phyloP scores from a whole-genome alignment of 2,888 invertebrate species.

The Melolontha melolontha region DNA sequence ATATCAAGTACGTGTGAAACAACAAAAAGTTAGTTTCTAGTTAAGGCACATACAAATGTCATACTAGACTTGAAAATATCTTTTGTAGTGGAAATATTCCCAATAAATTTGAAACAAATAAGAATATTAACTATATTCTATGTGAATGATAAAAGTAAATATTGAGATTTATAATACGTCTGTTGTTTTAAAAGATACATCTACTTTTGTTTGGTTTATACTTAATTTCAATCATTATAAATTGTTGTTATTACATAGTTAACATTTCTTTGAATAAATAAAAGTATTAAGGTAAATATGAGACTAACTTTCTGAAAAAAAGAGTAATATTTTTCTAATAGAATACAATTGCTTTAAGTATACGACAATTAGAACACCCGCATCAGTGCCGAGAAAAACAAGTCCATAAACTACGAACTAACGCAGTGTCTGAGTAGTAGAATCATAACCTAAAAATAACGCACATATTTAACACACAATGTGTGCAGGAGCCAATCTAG shows the following conservation, averaged over 20 bases:
- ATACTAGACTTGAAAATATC: no score
- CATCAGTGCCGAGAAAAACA: conserved; percentile 41
- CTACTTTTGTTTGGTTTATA: no score
- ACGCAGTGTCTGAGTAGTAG: conserved; percentile 37
- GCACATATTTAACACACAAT: conserved; percentile 26
- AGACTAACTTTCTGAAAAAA: background rate
- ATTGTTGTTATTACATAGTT: background rate
- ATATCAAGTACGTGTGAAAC: no score
- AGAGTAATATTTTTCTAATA: conserved; percentile 14
- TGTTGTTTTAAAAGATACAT: no score
- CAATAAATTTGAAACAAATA: no score
- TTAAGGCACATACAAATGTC: no score
- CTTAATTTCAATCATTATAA: background rate
- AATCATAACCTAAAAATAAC: conserved; percentile 45
- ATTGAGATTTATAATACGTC: no score
- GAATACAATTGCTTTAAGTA: conserved; percentile 36
- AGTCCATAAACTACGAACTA: conserved; percentile 40
- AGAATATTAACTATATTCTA: no score
- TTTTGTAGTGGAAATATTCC: no score
- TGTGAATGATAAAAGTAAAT: no score
- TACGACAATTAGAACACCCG: conserved; percentile 40
- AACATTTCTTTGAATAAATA: background rate
- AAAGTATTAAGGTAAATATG: conserved; percentile 5
- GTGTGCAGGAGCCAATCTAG: conserved; percentile 37
- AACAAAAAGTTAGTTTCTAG: no score